Evolutionary conservation across 2,888 invertebrate genomes (phyloP).

Genomic region (Panopea generosa): DNA sequence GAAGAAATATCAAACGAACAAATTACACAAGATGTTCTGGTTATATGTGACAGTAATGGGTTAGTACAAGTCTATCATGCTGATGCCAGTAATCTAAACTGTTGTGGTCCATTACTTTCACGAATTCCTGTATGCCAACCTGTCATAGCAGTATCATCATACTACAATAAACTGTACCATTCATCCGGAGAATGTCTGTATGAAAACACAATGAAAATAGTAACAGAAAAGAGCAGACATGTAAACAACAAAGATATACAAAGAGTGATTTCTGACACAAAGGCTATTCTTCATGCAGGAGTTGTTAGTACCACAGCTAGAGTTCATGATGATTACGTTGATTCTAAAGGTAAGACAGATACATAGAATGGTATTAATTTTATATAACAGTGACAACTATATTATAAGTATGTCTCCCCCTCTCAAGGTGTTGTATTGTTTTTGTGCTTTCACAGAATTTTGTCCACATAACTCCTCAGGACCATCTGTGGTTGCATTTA

Average conservation of each 20-base stretch:
- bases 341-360: slow-evolving; percentile 19
- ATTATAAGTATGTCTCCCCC: no score
- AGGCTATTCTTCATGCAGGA: background rate
- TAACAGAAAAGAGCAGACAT: background rate
- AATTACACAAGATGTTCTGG: slow-evolving; percentile 1
- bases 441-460: no score
- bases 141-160: slow-evolving; percentile 20
- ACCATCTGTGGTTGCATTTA: no score
- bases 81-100: slow-evolving; percentile 1
- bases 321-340: slow-evolving; percentile 9
- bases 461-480: no score
- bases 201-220: slow-evolving; percentile 25
- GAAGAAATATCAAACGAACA: no score
- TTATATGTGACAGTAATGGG: slow-evolving; percentile 22
- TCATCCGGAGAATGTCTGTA: slow-evolving; percentile 28
- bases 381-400: no score
- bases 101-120: slow-evolving; percentile 13
- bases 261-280: no score
- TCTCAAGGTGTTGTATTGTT: no score
- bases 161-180: slow-evolving; percentile 39
- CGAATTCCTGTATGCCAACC: slow-evolving; percentile 27
- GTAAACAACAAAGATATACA: no score
- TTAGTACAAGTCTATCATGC: slow-evolving; percentile 16
- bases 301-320: background rate
- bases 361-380: background rate